Base-by-base conservation (phyloP, 1,140 invertebrate genomes). In the Pomacea maculata region DNA sequence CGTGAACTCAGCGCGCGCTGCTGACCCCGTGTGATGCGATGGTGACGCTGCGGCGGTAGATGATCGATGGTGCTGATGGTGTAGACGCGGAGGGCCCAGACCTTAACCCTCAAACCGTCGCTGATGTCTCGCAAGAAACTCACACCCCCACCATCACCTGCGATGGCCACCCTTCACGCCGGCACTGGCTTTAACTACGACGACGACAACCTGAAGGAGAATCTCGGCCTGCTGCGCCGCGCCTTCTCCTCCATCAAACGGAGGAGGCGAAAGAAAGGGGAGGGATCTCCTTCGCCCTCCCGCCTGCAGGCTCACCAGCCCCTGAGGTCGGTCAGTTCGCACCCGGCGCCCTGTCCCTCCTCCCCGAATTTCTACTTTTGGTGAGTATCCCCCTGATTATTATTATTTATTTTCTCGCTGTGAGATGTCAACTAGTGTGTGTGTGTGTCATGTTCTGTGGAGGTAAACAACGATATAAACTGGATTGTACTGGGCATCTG, bases 171-270 rank as follows among this genome's bases (percentile, higher is more conserved):
- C 6, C 77, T 78, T 34, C 77, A 78, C 45, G 77, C 77, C 57
- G 70, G 70, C 54, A 65, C 65, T 45, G 45, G 64, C 29, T 73
- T 78, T 70, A 67, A 54, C 19, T 78, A 78, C 65, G 77, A 78
- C n/a, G 79, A 75, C 57, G 79, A 80, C n/a, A 77, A 57, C 64
- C 45, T 83, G 64, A 83, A 83, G 82, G 82, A 76, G 34, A 83
- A 83, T 57, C 71, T 83, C n/a, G 82, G 82, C 7, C 64, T 80
- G 9, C 65, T 83, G 68, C 74, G 82, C 4, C 67, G 82, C 0
- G 82, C 82, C 21, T 83, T 83, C 77, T 83, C 82, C 57, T 83
- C 82, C 68, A 83, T 83, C 21, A 83, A 80, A 72, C 77, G 78
- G 54, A 72, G 77, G n/a, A 80, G 72, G 55, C 74, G 68, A 71